Base-by-base conservation (phyloP, 2,888 invertebrate genomes). In the Cephus pulcher region DNA sequence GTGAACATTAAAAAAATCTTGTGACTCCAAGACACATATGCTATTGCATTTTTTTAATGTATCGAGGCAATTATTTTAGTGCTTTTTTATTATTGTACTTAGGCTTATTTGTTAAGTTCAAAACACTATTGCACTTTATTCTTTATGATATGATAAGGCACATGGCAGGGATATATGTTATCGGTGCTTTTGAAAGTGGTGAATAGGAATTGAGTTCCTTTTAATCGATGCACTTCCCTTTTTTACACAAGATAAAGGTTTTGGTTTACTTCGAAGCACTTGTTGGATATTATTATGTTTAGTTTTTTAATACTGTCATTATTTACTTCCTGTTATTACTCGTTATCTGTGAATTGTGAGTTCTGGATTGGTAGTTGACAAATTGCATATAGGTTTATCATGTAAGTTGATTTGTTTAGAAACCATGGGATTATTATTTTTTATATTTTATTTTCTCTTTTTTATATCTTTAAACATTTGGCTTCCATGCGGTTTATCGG, bases 261-360 rank as follows among this genome's bases (percentile, higher is more conserved):
- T 56, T 56, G 56, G 23, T 56, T 56, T 56, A 56, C 56, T 9
- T 56, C 9, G 56, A 56, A 15, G 4, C 23, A 9, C 23, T 56
- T 23, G 23, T 23, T 56, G 23, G 23, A 56, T 15, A 15, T 56
- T 56, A 56, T 56, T 56, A 40, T 15, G 23, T 56, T 56, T 56
- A 56, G 1, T 23, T 56, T 56, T 23, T 40, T 56, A 9, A 15
- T 56, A 23, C 6, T 56, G 9, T 92, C 91, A 81, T 80, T 81
- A 75, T 84, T 81, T 80, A 80, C 80, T 79, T 80, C 73, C 68
- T 78, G 75, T 70, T 78, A 75, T 69, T 76, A 78, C 71, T 73
- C 91, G 91, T 85, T 91, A 91, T 40, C 79, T 92, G 78, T 92
- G 92, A 78, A 56, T 56, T 56, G 9, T 9, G 9, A 9, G 56